phyloP scores from a whole-genome alignment of 1,140 invertebrate species.

The Chlorops oryzae region DNA sequence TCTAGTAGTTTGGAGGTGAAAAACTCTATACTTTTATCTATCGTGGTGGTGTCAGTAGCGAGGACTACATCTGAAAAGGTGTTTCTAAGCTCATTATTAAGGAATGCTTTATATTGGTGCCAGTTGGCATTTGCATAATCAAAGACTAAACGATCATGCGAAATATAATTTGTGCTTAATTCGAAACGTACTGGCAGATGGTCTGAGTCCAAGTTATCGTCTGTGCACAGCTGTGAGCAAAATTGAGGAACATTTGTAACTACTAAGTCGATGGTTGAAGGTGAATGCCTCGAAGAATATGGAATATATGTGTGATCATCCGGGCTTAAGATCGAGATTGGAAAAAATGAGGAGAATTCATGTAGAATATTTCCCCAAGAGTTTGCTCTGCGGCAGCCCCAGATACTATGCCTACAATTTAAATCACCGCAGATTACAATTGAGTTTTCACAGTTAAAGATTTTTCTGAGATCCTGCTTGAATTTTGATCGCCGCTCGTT shows the following conservation, averaged over 20 bases:
- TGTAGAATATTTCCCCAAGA: no score
- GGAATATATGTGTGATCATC: neutral
- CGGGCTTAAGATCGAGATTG: neutral
- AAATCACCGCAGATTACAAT: neutral
- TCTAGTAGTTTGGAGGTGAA: neutral
- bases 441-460: no score
- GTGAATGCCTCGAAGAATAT: neutral
- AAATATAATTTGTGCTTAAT: no score
- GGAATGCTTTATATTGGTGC: neutral
- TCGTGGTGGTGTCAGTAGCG: neutral
- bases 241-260: neutral
- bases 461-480: neutral
- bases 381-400: neutral
- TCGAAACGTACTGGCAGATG: neutral
- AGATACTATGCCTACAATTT: neutral
- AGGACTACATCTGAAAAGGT: neutral
- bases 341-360: neutral
- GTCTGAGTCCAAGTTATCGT: neutral
- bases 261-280: neutral
- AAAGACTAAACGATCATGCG: neutral
- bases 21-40: neutral
- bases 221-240: neutral
- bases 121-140: neutral
- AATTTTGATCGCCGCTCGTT: neutral
- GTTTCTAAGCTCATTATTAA: neutral